Evolutionary conservation across 2,113 vertebrate genomes (phyloP).

Genomic region (Dissostichus mawsoni): DNA sequence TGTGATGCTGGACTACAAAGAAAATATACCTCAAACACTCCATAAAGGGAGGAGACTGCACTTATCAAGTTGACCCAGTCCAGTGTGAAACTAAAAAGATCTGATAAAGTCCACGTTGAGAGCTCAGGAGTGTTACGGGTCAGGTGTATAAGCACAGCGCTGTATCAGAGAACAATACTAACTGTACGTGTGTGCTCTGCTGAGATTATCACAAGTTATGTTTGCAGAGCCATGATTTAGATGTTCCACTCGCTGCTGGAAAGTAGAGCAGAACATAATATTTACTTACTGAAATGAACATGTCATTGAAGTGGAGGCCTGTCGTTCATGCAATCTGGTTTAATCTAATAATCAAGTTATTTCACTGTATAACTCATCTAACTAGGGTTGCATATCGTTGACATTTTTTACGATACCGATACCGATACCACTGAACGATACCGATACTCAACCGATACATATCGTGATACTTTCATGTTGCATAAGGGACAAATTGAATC

Average conservation of each 20-base stretch:
- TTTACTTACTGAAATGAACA: slow-evolving; percentile 30
- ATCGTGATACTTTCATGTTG: too few species aligned
- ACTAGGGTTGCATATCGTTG: too few species aligned
- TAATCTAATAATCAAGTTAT: not conserved
- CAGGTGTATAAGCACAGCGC: not conserved
- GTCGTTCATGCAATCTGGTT: not conserved
- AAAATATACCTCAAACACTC: slow-evolving; percentile 18
- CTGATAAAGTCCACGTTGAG: slow-evolving; percentile 10
- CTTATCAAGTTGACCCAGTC: slow-evolving; percentile 86
- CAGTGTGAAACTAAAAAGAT: slow-evolving; percentile 18
- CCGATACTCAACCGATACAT: too few species aligned
- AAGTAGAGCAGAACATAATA: slow-evolving; percentile 62
- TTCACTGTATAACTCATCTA: too few species aligned
- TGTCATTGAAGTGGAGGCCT: not conserved
- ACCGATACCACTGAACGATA: too few species aligned
- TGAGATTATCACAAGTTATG: slow-evolving; percentile 38
- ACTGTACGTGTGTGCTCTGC: slow-evolving; percentile 14
- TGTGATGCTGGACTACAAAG: slow-evolving; percentile 78
- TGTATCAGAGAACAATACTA: slow-evolving; percentile 26
- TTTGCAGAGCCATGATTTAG: slow-evolving; percentile 49
- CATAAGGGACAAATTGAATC: too few species aligned
- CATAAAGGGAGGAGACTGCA: slow-evolving; percentile 74
- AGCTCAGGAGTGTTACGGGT: slow-evolving; percentile 14
- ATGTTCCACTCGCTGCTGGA: slow-evolving; percentile 23
- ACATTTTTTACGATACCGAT: too few species aligned